Evolutionary conservation across 2,888 invertebrate species (phyloP).

Genomic region (Leucoma salicis): DNA sequence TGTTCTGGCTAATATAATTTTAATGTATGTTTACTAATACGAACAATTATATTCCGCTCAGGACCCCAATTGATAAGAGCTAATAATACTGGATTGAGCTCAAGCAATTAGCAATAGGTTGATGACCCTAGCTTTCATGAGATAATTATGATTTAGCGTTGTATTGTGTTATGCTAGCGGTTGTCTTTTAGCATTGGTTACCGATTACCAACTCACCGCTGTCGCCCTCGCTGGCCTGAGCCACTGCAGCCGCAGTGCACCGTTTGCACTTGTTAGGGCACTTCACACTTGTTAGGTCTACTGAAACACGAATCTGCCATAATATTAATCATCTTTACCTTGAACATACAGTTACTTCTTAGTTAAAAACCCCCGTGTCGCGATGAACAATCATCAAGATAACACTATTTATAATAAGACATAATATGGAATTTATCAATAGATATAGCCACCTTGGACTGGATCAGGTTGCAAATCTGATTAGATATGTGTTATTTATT

Average conservation of each 20-base stretch:
- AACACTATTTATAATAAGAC: background rate
- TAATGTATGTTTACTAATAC: too few species aligned
- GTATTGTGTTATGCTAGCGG: conserved; percentile 9
- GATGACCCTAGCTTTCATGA: conserved; percentile 28
- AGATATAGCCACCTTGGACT: background rate
- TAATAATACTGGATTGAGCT: conserved; percentile 6
- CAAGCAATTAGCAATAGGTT: conserved; percentile 32
- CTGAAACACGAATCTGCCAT: conserved; percentile 60
- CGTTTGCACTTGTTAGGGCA: conserved; percentile 65
- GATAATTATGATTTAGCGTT: conserved; percentile 19
- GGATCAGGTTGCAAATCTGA: background rate
- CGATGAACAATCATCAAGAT: background rate
- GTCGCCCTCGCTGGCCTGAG: conserved; percentile 56
- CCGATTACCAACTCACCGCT: conserved; percentile 60
- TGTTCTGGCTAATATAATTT: too few species aligned
- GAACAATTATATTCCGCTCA: too few species aligned
- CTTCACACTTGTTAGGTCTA: too few species aligned
- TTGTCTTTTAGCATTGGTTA: conserved; percentile 18
- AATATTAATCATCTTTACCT: background rate
- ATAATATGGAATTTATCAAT: background rate
- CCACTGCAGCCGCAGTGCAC: conserved; percentile 65
- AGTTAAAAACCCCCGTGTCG: too few species aligned
- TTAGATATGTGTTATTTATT: too few species aligned
- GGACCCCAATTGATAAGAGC: too few species aligned
- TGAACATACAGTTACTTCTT: too few species aligned